These are phyloP conservation scores for Phasia obesa DNA, from an alignment of 2,888 invertebrate species.

Conservation along the genomic window DNA sequence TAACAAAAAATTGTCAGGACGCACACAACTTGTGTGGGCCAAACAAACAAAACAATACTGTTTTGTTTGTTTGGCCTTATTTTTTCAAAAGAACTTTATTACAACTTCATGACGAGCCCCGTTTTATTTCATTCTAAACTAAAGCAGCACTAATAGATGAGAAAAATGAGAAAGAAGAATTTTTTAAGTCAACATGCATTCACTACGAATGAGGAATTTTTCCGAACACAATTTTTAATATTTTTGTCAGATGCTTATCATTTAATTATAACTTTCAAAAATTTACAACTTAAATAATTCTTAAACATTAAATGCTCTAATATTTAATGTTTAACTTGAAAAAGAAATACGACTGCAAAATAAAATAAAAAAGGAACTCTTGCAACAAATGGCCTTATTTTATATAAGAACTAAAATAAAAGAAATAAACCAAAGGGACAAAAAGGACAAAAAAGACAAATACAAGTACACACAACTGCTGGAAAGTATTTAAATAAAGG, in stretches of 20 bases:
- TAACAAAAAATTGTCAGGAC: no score
- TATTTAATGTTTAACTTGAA: constrained; percentile 40
- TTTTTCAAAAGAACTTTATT: no score
- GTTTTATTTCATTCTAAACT: no score
- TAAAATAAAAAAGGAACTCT: constrained; percentile 13
- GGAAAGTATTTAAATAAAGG: constrained; percentile 34
- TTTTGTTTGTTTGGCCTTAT: no score
- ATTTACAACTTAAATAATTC: constrained; percentile 38
- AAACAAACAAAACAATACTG: no score
- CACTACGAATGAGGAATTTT: no score
- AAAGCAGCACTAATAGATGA: no score
- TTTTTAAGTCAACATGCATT: no score
- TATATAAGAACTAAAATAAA: constrained; percentile 34
- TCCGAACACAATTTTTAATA: not conserved
- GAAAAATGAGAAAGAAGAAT: no score
- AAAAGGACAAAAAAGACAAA: constrained; percentile 13
- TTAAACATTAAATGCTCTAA: constrained; percentile 36
- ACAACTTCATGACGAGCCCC: no score
- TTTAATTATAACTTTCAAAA: not conserved
- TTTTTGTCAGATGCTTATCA: not conserved
- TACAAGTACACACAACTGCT: constrained; percentile 10
- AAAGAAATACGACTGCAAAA: constrained; percentile 39
- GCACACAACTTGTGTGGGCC: no score
- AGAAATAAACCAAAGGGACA: constrained; percentile 12
- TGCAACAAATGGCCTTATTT: constrained; percentile 52